Evolutionary conservation across 1,140 invertebrate species (phyloP), one percentile per base, ranked within the genome.

Genomic region (Zaprionus taronus): DNA sequence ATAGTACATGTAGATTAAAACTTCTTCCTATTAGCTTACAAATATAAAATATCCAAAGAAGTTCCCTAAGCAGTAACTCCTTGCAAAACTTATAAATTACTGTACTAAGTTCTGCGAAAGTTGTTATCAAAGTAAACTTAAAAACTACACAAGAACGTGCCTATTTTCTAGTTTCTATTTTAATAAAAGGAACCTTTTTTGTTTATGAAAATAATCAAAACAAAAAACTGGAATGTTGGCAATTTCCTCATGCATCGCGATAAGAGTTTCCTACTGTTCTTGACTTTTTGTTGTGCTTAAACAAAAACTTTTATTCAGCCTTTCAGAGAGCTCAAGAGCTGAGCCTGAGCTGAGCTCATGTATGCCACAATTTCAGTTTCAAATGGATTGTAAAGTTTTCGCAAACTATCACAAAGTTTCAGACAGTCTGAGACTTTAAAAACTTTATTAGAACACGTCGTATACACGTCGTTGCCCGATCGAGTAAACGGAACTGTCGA

Each of bases 351-450:
- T 34, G 31, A 34, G 31, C 31, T 34, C 44, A 20, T 49, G 38
- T 41, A 11, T 22, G 44, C 20, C 47, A 51, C 47, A 51, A 51
- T 51, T 51, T 51, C 47, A 51, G 47, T 20, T 24, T 51, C 20
- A 51, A 11, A 47, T 47, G n/a, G 7, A 47, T 47, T 47, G 41
- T 47, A 47, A 47, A 47, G 41, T 47, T 44, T 44, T 17, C n/a
- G n/a, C 41, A 17, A 44, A 44, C 41, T 49, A 22, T 49, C 3
- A 9, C 20, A 49, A 51, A 51, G 47, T 51, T 51, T 12, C 20
- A 9, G 12, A 24, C 22, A 17, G 20, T 51, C 22, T 22, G n/a
- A 34, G 31, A 11, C 31, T 34, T 41, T 41, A 14, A 5, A 24
- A 24, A 14, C 47, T 51, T 12, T 51, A 51, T 51, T 51, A 14